phyloP scores from a whole-genome alignment of 2,113 vertebrate species.

The Seriola rivoliana region DNA sequence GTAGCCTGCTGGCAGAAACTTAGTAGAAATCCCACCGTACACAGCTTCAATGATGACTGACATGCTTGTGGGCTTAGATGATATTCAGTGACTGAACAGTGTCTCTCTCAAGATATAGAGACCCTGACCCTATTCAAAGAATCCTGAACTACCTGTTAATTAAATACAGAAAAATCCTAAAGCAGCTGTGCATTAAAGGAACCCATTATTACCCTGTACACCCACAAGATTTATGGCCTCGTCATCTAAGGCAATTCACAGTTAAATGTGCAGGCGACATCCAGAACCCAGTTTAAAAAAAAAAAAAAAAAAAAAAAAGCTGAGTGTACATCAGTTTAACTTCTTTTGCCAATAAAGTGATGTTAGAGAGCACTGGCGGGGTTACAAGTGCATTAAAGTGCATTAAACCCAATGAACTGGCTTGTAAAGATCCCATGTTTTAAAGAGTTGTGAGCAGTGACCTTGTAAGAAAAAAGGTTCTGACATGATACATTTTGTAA shows the following conservation, averaged over 20 bases:
- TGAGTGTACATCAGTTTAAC: constrained; percentile 3
- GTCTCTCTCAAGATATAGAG: constrained; percentile 3
- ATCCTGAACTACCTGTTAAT: not conserved
- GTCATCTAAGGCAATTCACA: constrained; percentile 24
- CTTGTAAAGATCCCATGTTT: constrained; percentile 36
- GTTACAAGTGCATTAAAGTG: constrained; percentile 8
- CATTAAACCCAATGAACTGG: constrained; percentile 30
- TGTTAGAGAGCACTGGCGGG: not conserved
- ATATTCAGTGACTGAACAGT: constrained; percentile 6
- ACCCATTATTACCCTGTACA: constrained; percentile 18
- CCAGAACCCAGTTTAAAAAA: constrained; percentile 3
- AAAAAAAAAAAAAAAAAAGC: constrained; percentile 4
- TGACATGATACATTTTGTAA: not conserved
- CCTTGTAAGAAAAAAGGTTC: constrained; percentile 32
- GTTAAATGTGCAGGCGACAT: constrained; percentile 15
- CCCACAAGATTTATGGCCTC: constrained; percentile 20
- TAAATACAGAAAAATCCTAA: not conserved
- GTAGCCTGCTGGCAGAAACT: not conserved
- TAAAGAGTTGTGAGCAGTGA: constrained; percentile 20
- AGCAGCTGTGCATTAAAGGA: constrained; percentile 13
- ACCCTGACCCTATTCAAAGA: not conserved
- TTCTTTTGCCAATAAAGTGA: not conserved
- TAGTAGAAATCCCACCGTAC: not conserved
- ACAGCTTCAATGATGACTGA: constrained; percentile 4
- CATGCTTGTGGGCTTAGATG: not conserved